phyloP scores from a whole-genome alignment of 2,888 invertebrate species.

The Clanis bilineata region DNA sequence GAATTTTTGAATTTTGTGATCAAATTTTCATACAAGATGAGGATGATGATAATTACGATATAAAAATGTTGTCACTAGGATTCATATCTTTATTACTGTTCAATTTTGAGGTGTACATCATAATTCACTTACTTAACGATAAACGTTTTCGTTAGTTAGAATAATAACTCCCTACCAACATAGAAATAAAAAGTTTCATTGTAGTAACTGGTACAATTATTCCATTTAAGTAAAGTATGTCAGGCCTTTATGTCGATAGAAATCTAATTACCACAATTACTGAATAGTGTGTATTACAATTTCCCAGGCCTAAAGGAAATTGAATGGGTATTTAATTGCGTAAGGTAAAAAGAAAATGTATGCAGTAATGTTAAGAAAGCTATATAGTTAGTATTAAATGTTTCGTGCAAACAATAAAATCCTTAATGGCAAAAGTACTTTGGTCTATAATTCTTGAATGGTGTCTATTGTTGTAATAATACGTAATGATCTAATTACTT shows the following conservation, averaged over 20 bases:
- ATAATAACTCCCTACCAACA: too few species aligned
- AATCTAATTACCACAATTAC: not conserved
- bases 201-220: too few species aligned
- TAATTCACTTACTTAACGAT: too few species aligned
- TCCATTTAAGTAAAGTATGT: not conserved
- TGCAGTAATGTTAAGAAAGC: not conserved
- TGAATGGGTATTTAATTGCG: not conserved
- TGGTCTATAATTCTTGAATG: not conserved
- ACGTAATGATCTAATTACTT: not conserved
- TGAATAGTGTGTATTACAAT: not conserved
- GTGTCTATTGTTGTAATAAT: not conserved
- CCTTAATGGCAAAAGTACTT: not conserved
- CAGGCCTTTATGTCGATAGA: not conserved
- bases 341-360: not conserved
- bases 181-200: too few species aligned
- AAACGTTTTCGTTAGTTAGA: too few species aligned
- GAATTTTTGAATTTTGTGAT: too few species aligned
- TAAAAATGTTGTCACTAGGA: too few species aligned
- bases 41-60: too few species aligned
- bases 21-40: too few species aligned
- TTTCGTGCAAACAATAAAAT: not conserved
- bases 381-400: not conserved
- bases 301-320: not conserved
- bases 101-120: too few species aligned
- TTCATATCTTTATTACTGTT: too few species aligned